Evolutionary conservation across 2,797 vertebrate genomes (phyloP), one percentile per base, ranked within the genome.

Genomic region (Clarias platycephalus): DNA sequence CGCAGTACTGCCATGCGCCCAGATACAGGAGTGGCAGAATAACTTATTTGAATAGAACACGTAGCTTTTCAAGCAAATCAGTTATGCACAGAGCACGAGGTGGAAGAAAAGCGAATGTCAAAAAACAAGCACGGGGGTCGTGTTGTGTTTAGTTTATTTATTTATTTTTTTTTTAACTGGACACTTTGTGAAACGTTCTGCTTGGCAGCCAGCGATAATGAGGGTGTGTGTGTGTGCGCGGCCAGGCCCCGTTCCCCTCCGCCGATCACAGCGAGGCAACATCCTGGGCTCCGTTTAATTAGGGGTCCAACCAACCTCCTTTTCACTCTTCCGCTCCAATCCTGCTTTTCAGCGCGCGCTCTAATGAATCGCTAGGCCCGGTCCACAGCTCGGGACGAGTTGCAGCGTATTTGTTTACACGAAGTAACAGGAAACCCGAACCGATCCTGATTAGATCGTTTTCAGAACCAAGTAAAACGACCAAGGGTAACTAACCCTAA

Each of bases 101-200:
- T 22, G 37, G 22, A 40, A 49, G 49, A 12, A 60, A 60, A 62
- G 66, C 1, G 53, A 63, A 84, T 80, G 76, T 80, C 24, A 9
- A 62, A 28, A 82, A 16, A 15, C 68, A 62, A 62, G 31, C 26
- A 7, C 37, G 31, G 68, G 4, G 1, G 18, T 60, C 26, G 10
- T 13, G 49, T 53, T 53, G 12, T 8, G 58, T 20, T 9, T 3
- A 62, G 22, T 2, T 62, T 26, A 10, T 10, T 22, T 58, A 5
- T 58, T 22, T 20, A 5, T 22, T 1, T 60, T 60, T 18, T 53
- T 53, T 49, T 49, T 13, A 3, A 53, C 10, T 53, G 58, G 72
- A 89, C 91, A 91, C 91, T 87, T 88, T 87, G 87, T 91, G 92
- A 93, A 95, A 94, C 93, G 93, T 94, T 93, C 89, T 90, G 93